Evolutionary conservation across 2,113 vertebrate species (phyloP).

Genomic region (Arothron firmamentum): DNA sequence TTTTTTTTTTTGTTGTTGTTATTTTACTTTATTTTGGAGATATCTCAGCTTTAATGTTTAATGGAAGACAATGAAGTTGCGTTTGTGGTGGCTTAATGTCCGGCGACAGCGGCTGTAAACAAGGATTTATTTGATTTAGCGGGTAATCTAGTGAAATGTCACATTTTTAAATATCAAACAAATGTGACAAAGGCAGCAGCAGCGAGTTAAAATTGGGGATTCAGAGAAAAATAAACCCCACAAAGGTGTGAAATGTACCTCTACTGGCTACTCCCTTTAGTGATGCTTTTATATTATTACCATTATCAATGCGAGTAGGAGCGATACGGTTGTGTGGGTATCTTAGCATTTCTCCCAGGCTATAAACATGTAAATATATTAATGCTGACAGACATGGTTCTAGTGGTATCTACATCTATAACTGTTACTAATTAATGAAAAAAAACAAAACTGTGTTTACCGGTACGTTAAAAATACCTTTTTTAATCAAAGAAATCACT

Average conservation of each 20-base stretch:
- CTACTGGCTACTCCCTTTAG: no score
- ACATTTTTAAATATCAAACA: conserved; percentile 58
- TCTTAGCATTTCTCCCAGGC: no score
- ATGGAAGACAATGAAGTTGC: conserved; percentile 42
- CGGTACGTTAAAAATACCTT: no score
- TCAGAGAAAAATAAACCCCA: conserved; percentile 20
- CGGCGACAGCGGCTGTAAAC: conserved; percentile 57
- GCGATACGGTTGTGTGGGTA: no score
- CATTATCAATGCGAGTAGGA: no score
- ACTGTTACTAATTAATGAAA: no score
- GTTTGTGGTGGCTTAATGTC: conserved; percentile 53
- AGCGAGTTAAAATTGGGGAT: neutral
- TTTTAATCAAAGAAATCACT: no score
- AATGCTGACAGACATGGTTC: no score
- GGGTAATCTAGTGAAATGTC: conserved; percentile 57
- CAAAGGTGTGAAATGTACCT: neutral
- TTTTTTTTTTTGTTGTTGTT: conserved; percentile 11
- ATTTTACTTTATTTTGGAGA: conserved; percentile 30
- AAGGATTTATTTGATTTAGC: conserved; percentile 56
- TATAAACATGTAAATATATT: no score
- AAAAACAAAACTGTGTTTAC: no score
- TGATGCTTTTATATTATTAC: no score
- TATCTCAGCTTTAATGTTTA: conserved; percentile 46
- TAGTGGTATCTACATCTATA: no score
- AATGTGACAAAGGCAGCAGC: conserved; percentile 31